Percentiles rank a stretch among this genome's conserved stretches.
Conservation (phyloP, 2,113 vertebrate genomes). For the Loxodonta africana region DNA sequence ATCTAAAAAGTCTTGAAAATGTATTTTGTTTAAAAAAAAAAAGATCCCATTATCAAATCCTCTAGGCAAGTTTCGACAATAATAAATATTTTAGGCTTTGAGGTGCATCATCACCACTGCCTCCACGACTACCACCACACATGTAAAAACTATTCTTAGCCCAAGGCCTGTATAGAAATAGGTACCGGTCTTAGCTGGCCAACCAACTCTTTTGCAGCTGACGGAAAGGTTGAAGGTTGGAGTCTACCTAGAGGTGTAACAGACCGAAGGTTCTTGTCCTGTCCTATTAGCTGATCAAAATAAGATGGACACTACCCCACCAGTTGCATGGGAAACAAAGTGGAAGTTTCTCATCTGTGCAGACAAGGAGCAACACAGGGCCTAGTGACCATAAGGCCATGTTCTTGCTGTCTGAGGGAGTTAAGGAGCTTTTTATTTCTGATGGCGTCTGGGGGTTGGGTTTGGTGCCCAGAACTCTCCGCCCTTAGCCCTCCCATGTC, state of each 20-base stretch:
- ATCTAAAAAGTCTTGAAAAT: slow-evolving; percentile 42
- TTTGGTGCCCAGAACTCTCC: no score
- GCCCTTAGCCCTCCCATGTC: no score
- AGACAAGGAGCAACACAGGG: no score
- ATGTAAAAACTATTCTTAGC: neutral
- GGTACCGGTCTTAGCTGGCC: neutral
- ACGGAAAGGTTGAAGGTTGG: neutral
- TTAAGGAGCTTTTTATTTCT: no score
- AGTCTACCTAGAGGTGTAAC: neutral
- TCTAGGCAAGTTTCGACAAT: neutral
- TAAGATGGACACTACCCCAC: no score
- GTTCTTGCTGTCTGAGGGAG: no score
- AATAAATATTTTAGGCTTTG: slow-evolving; percentile 30
- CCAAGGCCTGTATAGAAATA: neutral
- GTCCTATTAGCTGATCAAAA: no score
- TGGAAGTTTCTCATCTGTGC: no score
- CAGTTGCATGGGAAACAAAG: no score
- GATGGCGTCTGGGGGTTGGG: no score
- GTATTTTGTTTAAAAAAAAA: neutral
- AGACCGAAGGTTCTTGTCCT: no score
- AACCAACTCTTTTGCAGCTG: neutral
- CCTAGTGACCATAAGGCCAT: no score
- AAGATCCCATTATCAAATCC: neutral
- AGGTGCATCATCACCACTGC: neutral
- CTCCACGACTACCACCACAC: neutral